Conservation (phyloP, 1,140 invertebrate species). For the Panonychus citri region DNA sequence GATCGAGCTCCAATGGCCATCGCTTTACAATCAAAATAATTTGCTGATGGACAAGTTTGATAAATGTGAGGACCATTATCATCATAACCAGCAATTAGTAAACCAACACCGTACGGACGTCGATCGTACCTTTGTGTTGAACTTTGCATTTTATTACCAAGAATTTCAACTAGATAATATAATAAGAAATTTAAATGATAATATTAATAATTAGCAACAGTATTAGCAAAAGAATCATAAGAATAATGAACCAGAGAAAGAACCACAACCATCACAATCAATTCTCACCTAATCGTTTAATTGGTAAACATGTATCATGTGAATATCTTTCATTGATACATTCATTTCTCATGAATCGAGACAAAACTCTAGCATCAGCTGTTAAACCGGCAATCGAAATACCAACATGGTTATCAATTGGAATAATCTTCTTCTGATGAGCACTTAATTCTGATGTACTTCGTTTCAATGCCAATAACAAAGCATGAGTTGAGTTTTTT, state of each 20-base stretch:
- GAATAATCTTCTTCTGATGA: conserved; percentile 91
- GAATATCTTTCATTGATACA: conserved; percentile 60
- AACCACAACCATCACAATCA: no score
- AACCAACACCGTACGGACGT: conserved; percentile 84
- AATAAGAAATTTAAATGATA: conserved; percentile 36
- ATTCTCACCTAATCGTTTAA: conserved; percentile 47
- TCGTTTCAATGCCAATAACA: conserved; percentile 83
- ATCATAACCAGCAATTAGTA: conserved; percentile 88
- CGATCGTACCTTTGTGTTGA: conserved; percentile 92
- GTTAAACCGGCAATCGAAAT: conserved; percentile 85
- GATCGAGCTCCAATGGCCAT: conserved; percentile 98
- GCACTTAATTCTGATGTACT: conserved; percentile 82
- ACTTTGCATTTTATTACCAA: conserved; percentile 90
- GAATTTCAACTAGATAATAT: conserved; percentile 43
- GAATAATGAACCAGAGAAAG: no score
- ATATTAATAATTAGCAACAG: not conserved
- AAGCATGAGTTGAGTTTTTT: conserved; percentile 62
- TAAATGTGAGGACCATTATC: conserved; percentile 84
- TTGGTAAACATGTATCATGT: conserved; percentile 51
- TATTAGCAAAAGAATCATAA: no score
- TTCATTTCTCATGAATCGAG: conserved; percentile 39
- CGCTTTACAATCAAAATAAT: conserved; percentile 87
- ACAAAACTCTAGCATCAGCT: conserved; percentile 80
- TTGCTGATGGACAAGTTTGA: conserved; percentile 92
- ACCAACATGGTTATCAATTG: conserved; percentile 84